Evolutionary conservation across 2,888 invertebrate genomes (phyloP).

Genomic region (Cantharis lateralis): DNA sequence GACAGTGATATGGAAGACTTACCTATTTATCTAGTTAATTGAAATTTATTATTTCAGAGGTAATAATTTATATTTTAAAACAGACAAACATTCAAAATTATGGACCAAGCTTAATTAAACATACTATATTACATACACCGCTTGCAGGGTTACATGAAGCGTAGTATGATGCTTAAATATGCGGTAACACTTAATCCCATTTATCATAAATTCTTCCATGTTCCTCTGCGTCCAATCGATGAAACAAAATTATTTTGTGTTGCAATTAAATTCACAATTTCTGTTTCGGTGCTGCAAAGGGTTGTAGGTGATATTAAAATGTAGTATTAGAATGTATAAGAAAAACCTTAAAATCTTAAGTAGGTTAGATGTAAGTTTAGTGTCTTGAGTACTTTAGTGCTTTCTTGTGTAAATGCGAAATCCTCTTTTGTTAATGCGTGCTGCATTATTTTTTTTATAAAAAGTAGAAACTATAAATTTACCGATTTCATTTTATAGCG

Average conservation of each 20-base stretch:
- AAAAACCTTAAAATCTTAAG: constrained; percentile 5
- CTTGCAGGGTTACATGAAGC: not conserved
- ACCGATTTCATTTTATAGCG: not conserved
- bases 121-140: not conserved
- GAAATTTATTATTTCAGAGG: too few species aligned
- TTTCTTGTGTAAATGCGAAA: constrained; percentile 27
- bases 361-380: constrained; percentile 8
- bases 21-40: too few species aligned
- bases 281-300: not conserved
- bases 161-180: not conserved
- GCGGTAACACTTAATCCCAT: not conserved
- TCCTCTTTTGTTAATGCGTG: constrained; percentile 27
- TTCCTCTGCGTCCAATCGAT: not conserved
- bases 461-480: constrained; percentile 5
- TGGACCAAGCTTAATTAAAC: not conserved
- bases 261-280: not conserved
- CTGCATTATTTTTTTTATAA: constrained; percentile 20
- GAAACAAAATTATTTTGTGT: not conserved
- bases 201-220: not conserved
- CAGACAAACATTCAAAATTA: not conserved
- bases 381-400: constrained; percentile 19
- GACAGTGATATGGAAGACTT: too few species aligned
- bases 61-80: not conserved
- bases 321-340: not conserved
- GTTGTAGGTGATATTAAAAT: not conserved